Evolutionary conservation across 2,113 vertebrate genomes (phyloP).

Genomic region (Neogale vison): DNA sequence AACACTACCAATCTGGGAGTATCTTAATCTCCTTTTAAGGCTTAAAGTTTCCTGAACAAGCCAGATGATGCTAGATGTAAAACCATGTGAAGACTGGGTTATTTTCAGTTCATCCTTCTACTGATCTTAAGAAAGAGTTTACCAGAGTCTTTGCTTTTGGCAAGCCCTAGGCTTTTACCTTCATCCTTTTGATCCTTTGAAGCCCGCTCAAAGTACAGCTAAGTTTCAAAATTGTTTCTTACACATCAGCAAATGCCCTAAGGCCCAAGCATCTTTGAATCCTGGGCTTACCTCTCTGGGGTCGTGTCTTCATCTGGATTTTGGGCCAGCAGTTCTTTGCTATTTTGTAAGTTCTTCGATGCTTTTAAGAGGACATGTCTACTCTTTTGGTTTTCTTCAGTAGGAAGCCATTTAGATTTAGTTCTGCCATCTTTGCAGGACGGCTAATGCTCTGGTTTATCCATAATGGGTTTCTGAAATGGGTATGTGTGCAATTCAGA

Average conservation of each 20-base stretch:
- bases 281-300: neutral
- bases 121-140: neutral
- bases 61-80: neutral
- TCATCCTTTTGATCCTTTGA: slow-evolving; percentile 10
- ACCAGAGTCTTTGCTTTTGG: slow-evolving; percentile 14
- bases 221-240: neutral
- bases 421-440: neutral
- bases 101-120: neutral
- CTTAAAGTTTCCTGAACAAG: neutral
- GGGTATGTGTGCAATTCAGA: neutral
- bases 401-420: neutral
- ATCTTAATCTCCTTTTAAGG: slow-evolving; percentile 11
- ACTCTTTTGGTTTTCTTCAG: neutral
- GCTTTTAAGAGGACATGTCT: neutral
- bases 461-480: slow-evolving; percentile 8
- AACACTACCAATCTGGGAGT: neutral
- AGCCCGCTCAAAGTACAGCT: neutral
- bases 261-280: neutral
- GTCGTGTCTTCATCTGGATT: neutral
- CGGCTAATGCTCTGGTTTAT: neutral
- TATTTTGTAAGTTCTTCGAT: neutral
- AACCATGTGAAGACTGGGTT: neutral
- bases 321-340: neutral
- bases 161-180: neutral
- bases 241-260: neutral